Conservation (phyloP, 2,888 invertebrate species). For the Psylliodes chrysocephalus region DNA sequence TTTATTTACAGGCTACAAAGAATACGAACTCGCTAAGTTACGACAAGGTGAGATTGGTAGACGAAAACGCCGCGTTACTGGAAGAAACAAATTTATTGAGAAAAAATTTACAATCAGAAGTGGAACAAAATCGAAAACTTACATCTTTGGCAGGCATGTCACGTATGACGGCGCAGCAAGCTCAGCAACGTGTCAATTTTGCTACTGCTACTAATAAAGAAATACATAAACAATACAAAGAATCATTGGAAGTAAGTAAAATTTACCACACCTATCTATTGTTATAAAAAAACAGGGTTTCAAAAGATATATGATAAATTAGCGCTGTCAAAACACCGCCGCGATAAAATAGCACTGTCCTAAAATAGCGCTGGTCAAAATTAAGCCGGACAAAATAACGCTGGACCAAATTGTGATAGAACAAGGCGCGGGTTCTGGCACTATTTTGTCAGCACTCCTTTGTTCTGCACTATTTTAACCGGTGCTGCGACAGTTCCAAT, state of each 20-base stretch:
- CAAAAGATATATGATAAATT: too few species aligned
- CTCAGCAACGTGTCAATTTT: slow-evolving; percentile 72
- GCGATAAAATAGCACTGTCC: too few species aligned
- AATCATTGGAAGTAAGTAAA: slow-evolving; percentile 65
- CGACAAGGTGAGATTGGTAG: slow-evolving; percentile 63
- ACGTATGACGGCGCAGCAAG: slow-evolving; percentile 69
- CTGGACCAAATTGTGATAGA: too few species aligned
- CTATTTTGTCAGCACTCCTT: too few species aligned
- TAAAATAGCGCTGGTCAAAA: too few species aligned
- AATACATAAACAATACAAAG: slow-evolving; percentile 68
- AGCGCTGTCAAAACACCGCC: too few species aligned
- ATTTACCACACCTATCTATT: too few species aligned
- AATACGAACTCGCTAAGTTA: slow-evolving; percentile 56
- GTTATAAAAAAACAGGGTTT: too few species aligned
- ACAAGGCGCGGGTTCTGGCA: too few species aligned
- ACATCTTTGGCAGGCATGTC: slow-evolving; percentile 76
- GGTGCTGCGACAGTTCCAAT: too few species aligned
- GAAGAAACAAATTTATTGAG: slow-evolving; percentile 82
- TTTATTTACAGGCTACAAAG: slow-evolving; percentile 60
- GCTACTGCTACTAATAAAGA: slow-evolving; percentile 72
- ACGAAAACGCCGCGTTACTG: slow-evolving; percentile 81
- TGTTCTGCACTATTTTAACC: too few species aligned
- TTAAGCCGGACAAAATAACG: too few species aligned
- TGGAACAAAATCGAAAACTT: slow-evolving; percentile 76
- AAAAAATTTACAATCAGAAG: slow-evolving; percentile 73